Conservation (phyloP, 2,797 vertebrate species). For the Phylloscopus collybita region DNA sequence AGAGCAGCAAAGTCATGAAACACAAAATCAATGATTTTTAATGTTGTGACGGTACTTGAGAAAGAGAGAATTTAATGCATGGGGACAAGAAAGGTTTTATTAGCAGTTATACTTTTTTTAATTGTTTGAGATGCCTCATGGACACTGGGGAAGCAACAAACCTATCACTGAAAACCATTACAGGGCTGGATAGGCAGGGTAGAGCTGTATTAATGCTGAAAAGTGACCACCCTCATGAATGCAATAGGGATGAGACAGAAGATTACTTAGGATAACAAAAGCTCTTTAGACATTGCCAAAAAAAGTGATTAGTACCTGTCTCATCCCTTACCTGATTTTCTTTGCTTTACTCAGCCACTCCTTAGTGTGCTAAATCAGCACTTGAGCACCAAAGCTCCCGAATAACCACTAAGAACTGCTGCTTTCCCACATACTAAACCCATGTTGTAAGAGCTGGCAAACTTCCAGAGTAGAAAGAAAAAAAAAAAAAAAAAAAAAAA, state of each 20-base stretch:
- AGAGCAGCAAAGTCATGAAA: not conserved
- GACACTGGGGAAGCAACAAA: not conserved
- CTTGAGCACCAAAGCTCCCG: not conserved
- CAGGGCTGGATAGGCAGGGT: not conserved
- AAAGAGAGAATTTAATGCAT: not conserved
- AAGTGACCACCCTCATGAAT: not conserved
- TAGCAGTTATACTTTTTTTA: not conserved
- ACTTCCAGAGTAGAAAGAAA: not conserved
- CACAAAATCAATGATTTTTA: not conserved
- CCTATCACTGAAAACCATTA: not conserved
- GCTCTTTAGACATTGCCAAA: not conserved
- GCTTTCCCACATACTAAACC: constrained; percentile 5
- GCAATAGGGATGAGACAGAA: not conserved
- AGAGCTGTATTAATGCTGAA: not conserved
- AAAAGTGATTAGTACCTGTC: constrained; percentile 11
- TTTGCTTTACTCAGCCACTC: constrained; percentile 31
- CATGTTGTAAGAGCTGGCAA: not conserved
- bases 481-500: not conserved
- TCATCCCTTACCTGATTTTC: constrained; percentile 18
- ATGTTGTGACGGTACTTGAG: not conserved
- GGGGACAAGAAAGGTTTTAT: not conserved
- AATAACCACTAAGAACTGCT: not conserved
- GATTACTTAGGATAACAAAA: not conserved
- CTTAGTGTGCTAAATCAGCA: constrained; percentile 45
- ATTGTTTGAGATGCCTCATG: not conserved